A percentile compares a stretch with the other conserved stretches of the same genome.
These are phyloP conservation scores for Vireo griseus DNA, from an alignment of 2,797 vertebrate genomes.

Conservation along the genomic window DNA sequence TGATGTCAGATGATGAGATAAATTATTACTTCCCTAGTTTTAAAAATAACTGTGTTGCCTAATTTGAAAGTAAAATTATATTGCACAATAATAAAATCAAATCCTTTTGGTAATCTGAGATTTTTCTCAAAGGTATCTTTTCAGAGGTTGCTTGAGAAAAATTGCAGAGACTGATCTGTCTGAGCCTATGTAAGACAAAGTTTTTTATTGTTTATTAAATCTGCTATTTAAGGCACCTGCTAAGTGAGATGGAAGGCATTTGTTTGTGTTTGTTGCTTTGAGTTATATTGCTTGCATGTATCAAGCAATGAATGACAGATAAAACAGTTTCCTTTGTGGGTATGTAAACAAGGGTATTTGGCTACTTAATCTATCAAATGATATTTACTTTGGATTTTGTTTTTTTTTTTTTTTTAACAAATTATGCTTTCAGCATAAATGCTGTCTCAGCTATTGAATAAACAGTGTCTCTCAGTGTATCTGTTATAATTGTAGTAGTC, in stretches of 20 bases:
- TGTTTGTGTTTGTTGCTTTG: not conserved
- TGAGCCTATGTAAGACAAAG: not conserved
- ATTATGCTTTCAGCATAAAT: not conserved
- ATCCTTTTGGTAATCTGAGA: not conserved
- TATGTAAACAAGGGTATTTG: not conserved
- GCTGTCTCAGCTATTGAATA: not conserved
- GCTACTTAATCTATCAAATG: not conserved
- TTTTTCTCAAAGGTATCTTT: constrained; percentile 21
- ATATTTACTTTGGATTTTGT: not conserved
- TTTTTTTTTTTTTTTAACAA: not conserved
- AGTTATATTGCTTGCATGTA: not conserved
- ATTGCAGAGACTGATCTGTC: not conserved
- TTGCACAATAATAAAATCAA: constrained; percentile 8
- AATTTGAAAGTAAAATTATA: constrained; percentile 48
- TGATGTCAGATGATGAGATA: constrained; percentile 3
- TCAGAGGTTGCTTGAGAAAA: not conserved
- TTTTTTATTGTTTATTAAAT: not conserved
- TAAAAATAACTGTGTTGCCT: not conserved
- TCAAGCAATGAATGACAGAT: not conserved
- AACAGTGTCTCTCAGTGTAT: not conserved
- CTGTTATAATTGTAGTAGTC: not conserved
- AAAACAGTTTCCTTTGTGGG: not conserved
- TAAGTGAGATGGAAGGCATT: not conserved
- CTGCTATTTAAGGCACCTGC: not conserved
- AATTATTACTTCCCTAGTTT: constrained; percentile 22